phyloP scores from a whole-genome alignment of 92 coral and sea anemone genomes.

The Metridium senile region DNA sequence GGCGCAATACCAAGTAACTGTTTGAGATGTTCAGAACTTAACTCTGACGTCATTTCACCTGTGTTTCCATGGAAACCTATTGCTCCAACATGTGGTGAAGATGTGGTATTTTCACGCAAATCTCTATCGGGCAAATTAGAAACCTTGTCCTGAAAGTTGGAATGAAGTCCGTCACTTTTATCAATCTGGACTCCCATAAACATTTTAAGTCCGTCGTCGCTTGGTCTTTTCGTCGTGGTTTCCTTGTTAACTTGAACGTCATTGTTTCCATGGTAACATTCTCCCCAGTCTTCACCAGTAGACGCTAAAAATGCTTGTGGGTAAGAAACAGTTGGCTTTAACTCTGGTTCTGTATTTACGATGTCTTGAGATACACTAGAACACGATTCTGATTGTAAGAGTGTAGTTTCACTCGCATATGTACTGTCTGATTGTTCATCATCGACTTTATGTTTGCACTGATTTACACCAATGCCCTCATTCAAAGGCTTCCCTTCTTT shows the following conservation, averaged over 20 bases:
- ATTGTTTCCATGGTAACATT: conserved; percentile 13
- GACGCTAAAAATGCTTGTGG: background rate
- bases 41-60: background rate
- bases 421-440: background rate
- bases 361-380: background rate
- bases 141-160: background rate
- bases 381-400: background rate
- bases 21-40: background rate
- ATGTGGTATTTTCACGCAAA: background rate
- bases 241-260: background rate
- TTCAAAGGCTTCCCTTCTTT: background rate
- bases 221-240: background rate
- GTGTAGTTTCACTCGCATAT: background rate
- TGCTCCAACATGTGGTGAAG: background rate
- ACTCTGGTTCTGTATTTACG: too few species aligned
- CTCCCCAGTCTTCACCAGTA: background rate
- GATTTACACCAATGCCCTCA: background rate
- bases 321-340: too few species aligned
- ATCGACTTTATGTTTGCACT: background rate
- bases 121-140: background rate
- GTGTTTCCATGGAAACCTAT: background rate
- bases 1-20: background rate
- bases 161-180: background rate
- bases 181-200: background rate
- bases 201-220: conserved; percentile 12